Evolutionary conservation across 2,888 invertebrate species (phyloP), one percentile per base, ranked within the genome.

Genomic region (Plebejus anna): DNA sequence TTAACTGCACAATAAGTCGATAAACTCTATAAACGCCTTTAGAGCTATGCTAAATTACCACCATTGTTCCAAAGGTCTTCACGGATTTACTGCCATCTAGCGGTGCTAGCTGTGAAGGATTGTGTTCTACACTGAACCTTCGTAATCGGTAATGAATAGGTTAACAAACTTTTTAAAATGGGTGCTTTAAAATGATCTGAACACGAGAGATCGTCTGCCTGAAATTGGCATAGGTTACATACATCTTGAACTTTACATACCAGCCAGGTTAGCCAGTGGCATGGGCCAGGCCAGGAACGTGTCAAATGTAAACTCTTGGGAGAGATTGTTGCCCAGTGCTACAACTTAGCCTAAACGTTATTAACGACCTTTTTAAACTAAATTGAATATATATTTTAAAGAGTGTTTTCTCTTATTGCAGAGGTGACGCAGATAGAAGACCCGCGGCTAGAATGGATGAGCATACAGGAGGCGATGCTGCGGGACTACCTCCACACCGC

Each of bases 381-480:
- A 7, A 59, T 59, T 47, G 47, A 3, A 22, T 59, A 22, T 22
- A 28, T 16, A 7, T 42, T 42, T 55, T 11, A 36, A 5, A 66
- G 66, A 66, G 6, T 5, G 0, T 66, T 66, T 36, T 36, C 1
- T 13, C 11, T 77, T 78, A 75, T 82, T 95, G 59, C 95, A 98
- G 98, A 98, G 95, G 96, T 97, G 86, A 99, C 98, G 87, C 99
- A 99, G 94, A 94, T 99, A 80, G 99, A 99, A 94, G 99, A 99
- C 93, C 99, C 99, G 80, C 95, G 99, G 85, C 95, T 98, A 94
- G 98, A 98, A 96, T 99, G 99, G 99, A 96, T 98, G 86, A 97
- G 96, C 85, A 97, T 98, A 84, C 99, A 99, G 94, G 98, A 99
- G 94, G 97, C 97, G 81, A 99, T 99, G 99, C 95, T 99, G 89